Percentiles rank a stretch among this genome's conserved stretches.
Evolutionary conservation across 1,140 invertebrate genomes (phyloP).

Genomic region (Caenorhabditis tropicalis): DNA sequence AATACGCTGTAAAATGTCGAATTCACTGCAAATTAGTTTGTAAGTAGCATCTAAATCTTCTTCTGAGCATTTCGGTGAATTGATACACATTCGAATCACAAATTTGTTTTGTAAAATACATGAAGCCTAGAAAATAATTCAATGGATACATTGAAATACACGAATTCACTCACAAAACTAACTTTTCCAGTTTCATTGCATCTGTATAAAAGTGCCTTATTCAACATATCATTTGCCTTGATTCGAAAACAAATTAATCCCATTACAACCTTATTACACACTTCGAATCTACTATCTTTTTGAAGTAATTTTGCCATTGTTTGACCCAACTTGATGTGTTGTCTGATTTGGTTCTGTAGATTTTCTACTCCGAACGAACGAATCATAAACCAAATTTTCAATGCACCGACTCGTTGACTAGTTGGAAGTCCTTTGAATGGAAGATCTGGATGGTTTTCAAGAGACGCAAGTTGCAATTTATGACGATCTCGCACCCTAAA

Average conservation of each 20-base stretch:
- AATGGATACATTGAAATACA: not conserved
- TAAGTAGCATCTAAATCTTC: not conserved
- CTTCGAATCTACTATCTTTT: conserved; percentile 10
- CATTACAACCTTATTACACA: conserved; percentile 20
- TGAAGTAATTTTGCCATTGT: conserved; percentile 1
- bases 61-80: conserved; percentile 11
- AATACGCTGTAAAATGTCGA: conserved; percentile 2
- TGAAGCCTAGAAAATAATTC: not conserved
- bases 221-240: conserved; percentile 17
- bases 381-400: conserved; percentile 24
- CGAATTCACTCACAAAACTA: not conserved
- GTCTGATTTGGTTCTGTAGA: conserved; percentile 5
- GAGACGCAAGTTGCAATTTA: conserved; percentile 17
- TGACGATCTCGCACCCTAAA: conserved; percentile 11
- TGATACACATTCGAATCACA: conserved; percentile 28
- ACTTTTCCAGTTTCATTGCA: conserved; percentile 32
- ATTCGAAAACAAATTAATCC: conserved; percentile 13
- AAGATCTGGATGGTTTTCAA: conserved; percentile 18
- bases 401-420: not conserved
- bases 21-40: conserved; percentile 3
- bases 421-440: conserved; percentile 33
- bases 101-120: conserved; percentile 24
- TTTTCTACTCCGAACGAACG: conserved; percentile 19
- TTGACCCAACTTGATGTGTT: conserved; percentile 7
- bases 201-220: conserved; percentile 12